These are phyloP conservation scores for Nerophis ophidion DNA, from an alignment of 2,113 vertebrate species.

Conservation along the genomic window DNA sequence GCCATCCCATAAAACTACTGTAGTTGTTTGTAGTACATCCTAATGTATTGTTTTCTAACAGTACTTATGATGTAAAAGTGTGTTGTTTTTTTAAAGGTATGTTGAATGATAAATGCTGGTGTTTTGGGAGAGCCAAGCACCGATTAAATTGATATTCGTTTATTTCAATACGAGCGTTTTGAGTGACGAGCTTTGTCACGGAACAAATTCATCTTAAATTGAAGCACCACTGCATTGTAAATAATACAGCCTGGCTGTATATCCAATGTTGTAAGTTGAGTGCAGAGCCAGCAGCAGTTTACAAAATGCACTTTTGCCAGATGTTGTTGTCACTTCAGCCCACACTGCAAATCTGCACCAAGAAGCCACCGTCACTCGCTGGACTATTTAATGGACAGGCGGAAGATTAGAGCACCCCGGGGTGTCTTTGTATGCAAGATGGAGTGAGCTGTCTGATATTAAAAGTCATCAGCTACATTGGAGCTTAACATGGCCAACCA, in stretches of 20 bases:
- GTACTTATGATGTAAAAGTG: no score
- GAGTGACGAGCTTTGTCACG: no score
- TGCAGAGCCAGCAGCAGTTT: slow-evolving; percentile 11
- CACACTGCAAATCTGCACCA: slow-evolving; percentile 19
- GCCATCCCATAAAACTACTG: no score
- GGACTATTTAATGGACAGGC: slow-evolving; percentile 57
- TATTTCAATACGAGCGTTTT: no score
- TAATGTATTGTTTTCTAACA: no score
- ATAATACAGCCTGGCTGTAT: not conserved
- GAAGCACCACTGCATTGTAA: not conserved
- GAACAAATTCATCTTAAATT: no score
- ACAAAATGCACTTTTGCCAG: slow-evolving; percentile 27
- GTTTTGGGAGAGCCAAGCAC: no score
- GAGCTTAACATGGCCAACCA: slow-evolving; percentile 63
- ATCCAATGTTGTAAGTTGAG: slow-evolving; percentile 8
- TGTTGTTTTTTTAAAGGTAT: no score
- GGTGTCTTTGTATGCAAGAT: slow-evolving; percentile 51
- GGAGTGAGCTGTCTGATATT: slow-evolving; percentile 60
- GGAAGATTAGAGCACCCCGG: slow-evolving; percentile 62
- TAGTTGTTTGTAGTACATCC: no score
- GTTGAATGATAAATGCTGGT: no score
- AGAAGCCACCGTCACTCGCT: slow-evolving; percentile 29
- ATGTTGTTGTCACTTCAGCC: slow-evolving; percentile 41
- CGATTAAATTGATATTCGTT: no score
- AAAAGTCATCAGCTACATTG: slow-evolving; percentile 69